Evolutionary conservation across 2,113 vertebrate genomes (phyloP).

Genomic region (Gallinago paraguaiae): DNA sequence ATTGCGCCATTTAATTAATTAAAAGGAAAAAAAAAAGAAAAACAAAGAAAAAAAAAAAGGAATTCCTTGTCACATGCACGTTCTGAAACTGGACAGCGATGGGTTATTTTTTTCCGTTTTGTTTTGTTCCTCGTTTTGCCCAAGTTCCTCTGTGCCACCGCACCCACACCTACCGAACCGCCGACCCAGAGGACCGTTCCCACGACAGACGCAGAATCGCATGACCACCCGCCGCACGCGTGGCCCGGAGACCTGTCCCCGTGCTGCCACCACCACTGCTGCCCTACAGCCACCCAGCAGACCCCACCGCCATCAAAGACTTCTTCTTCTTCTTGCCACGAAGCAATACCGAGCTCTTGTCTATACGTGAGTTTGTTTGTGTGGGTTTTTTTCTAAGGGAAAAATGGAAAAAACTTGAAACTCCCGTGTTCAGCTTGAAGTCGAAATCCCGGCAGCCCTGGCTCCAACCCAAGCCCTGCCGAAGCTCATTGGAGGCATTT

Average conservation of each 20-base stretch:
- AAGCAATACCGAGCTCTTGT: not conserved
- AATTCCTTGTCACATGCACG: slow-evolving; percentile 84
- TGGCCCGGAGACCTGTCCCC: slow-evolving; percentile 7
- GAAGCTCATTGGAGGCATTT: not conserved
- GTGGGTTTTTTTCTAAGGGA: not conserved
- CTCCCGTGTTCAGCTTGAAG: not conserved
- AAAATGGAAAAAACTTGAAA: slow-evolving; percentile 62
- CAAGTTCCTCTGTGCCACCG: slow-evolving; percentile 1
- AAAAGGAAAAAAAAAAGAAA: not conserved
- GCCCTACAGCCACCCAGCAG: not conserved
- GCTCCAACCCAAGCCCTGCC: not conserved
- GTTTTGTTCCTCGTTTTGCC: slow-evolving; percentile 16
- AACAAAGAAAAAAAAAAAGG: not conserved
- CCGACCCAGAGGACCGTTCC: slow-evolving; percentile 11
- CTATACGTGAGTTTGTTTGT: not conserved
- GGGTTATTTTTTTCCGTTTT: slow-evolving; percentile 42
- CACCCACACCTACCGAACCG: not conserved
- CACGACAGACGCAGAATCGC: slow-evolving; percentile 67
- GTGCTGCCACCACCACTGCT: not conserved
- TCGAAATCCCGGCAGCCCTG: not conserved
- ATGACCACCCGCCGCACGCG: slow-evolving; percentile 66
- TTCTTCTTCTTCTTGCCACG: not conserved
- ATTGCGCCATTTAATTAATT: slow-evolving; percentile 76
- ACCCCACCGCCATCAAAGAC: not conserved
- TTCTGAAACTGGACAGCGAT: slow-evolving; percentile 88